Evolutionary conservation across 2,888 invertebrate species (phyloP), one percentile per base, ranked within the genome.

Genomic region (Halictus ligatus): DNA sequence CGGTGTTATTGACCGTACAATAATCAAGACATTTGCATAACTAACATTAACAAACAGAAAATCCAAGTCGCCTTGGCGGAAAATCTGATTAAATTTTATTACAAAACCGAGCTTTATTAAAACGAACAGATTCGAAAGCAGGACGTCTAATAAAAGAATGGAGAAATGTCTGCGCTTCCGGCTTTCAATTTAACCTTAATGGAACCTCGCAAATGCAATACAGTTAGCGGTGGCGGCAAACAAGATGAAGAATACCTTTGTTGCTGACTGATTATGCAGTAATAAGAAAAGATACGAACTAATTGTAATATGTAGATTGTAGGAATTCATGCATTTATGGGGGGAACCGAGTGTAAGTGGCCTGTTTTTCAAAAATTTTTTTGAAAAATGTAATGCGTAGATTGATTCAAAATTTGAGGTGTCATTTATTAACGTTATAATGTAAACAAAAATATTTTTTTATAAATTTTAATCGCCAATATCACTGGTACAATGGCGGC

Each of bases 11-110:
- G 78, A 78, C 84, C 81, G 72, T 69, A 18, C 81, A 81, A 83
- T 87, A 88, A 88, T 87, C 81, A 83, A 85, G 69, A 85, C 83
- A 85, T 87, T 87, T 79, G 84, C 81, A 87, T 87, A 87, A 84
- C 85, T 80, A 85, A 85, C 87, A 84, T 87, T 69, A 84, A 82
- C 86, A 78, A 54, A 64, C 60, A 29, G 74, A 74, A 80, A 50
- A 77, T 21, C 64, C 50, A 75, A 77, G 46, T 35, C 43, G 77
- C 40, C 50, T 15, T 43, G 72, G 75, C 40, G 78, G 85, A 67
- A 87, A 80, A 80, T 75, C 75, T 80, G 85, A 83, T 80, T 78
- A 80, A 58, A 69, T 80, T 87, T 87, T 78, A 85, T 80, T 78
- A 73, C 25, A 50, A 64, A n/a, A 48, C 43, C 18, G 69, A 46